Base-by-base conservation (phyloP, 2,113 vertebrate genomes). In the Tauraco erythrolophus region DNA sequence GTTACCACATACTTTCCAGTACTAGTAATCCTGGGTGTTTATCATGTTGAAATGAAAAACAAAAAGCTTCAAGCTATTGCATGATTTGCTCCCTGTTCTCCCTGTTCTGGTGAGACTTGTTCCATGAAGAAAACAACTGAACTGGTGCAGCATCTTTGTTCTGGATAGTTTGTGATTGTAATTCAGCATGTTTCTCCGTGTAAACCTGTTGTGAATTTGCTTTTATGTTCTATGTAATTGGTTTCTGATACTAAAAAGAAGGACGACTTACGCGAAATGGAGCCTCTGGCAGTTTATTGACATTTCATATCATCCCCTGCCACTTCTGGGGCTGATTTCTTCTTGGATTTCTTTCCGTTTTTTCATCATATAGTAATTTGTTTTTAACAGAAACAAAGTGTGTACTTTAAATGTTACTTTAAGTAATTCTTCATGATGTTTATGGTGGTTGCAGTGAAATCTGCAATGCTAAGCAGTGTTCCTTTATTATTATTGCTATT, bases 181-280 rank as follows among this genome's bases (percentile, higher is more conserved):
- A 97, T 98, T 98, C 98, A 98, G 99, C 99, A 99, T 99, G 99
- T 98, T 98, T 81, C 98, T 98, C 98, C 97, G 96, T 98, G 97
- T 98, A 94, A 97, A 94, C 97, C 97, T 98, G 94, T 98, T 95
- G 98, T 99, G 98, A 97, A 98, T 99, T 98, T 96, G 94, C 97
- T 98, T 99, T 98, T 93, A 96, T 98, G 97, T 98, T 98, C 97
- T 97, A 92, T 98, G 95, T 98, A 97, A 97, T 97, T 98, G 97
- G 97, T 98, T 98, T 98, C 98, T 97, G 94, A 96, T 74, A 96
- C 98, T 98, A 94, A 97, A 96, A 93, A 96, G 95, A 88, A 79
- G 90, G 88, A 93, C 70, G 75, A 84, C 89, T 94, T 95, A 58
- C 43, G 95, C 98, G 95, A 98, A 98, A 95, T 95, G 86, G 97